These are phyloP conservation scores for Metallyticus violacea DNA, from an alignment of 2,888 invertebrate species.

Conservation along the genomic window DNA sequence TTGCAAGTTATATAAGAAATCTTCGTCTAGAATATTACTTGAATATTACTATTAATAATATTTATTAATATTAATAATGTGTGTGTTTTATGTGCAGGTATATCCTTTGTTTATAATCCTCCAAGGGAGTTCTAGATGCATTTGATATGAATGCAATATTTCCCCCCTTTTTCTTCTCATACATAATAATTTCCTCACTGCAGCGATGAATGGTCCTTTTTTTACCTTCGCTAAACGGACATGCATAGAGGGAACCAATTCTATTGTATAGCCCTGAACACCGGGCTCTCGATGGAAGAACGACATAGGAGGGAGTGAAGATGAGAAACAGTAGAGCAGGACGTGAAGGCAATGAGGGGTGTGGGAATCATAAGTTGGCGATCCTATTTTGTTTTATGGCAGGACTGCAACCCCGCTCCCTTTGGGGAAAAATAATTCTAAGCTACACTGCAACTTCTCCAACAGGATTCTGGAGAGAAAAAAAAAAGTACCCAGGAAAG, in stretches of 20 bases:
- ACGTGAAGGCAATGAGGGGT: background rate
- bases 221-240: background rate
- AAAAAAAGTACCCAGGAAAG: background rate
- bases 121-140: background rate
- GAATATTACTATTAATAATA: no score
- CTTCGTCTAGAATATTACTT: no score
- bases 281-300: background rate
- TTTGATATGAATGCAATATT: background rate
- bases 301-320: background rate
- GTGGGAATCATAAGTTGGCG: conserved; percentile 12
- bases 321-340: background rate
- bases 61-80: no score
- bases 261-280: background rate
- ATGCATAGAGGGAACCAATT: background rate
- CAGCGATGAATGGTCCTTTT: background rate
- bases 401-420: background rate
- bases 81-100: no score
- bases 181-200: background rate
- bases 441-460: background rate
- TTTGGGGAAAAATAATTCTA: background rate
- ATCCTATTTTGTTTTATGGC: conserved; percentile 20
- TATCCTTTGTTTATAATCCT: no score
- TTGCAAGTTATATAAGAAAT: no score
- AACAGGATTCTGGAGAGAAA: background rate
- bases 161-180: background rate